phyloP scores from a whole-genome alignment of 2,797 vertebrate species.

The Linurgus olivaceus region DNA sequence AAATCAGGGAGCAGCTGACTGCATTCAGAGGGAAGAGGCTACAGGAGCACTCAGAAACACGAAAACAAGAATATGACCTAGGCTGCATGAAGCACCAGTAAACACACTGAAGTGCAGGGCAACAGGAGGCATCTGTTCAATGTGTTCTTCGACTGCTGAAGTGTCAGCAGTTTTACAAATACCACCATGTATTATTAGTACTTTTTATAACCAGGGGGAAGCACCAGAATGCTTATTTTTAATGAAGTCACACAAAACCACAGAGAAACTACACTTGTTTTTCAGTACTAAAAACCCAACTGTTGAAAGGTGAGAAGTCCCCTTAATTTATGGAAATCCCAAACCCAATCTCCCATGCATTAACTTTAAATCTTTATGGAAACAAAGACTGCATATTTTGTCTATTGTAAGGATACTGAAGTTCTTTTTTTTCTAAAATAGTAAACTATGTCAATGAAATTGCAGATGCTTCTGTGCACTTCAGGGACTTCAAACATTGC shows the following conservation, averaged over 20 bases:
- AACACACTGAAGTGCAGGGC: constrained; percentile 16
- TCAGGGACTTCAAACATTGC: constrained; percentile 49
- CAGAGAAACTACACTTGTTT: neutral
- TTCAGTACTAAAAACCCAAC: constrained; percentile 20
- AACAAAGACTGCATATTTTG: neutral
- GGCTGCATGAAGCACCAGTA: constrained; percentile 35
- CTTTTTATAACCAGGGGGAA: neutral
- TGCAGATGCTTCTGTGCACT: constrained; percentile 49
- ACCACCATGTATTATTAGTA: neutral
- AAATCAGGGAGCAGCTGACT: constrained; percentile 65
- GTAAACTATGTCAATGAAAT: constrained; percentile 49
- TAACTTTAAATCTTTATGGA: constrained; percentile 7
- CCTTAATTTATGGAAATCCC: constrained; percentile 44
- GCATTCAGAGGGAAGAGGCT: constrained; percentile 53
- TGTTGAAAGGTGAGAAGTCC: constrained; percentile 26
- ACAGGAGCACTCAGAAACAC: constrained; percentile 42
- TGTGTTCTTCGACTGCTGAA: neutral
- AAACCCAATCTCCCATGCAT: neutral
- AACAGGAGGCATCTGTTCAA: constrained; percentile 36
- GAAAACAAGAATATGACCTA: constrained; percentile 46
- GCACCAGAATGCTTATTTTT: neutral
- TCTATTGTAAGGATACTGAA: neutral
- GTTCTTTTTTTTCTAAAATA: neutral
- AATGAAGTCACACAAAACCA: neutral
- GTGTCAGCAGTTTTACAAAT: neutral